A percentile compares a stretch with the other conserved stretches of the same genome.
phyloP scores from a whole-genome alignment of 2,888 invertebrate species.

The Papilio demoleus region DNA sequence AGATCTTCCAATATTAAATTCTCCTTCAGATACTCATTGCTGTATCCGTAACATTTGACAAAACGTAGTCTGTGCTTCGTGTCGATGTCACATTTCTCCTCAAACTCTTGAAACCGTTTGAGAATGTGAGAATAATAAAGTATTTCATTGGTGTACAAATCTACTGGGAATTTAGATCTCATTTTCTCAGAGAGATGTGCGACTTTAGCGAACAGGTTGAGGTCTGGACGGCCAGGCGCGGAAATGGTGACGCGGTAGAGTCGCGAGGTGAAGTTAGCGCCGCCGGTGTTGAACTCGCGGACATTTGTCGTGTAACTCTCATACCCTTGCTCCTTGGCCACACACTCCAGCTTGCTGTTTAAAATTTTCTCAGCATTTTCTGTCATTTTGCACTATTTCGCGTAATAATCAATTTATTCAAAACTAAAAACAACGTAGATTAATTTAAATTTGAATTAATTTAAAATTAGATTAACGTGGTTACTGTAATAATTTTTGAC shows the following conservation, averaged over 20 bases:
- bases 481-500: background rate
- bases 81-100: conserved; percentile 47
- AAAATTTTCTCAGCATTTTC: conserved; percentile 43
- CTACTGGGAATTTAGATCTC: conserved; percentile 38
- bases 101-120: conserved; percentile 46
- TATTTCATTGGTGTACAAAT: conserved; percentile 47
- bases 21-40: conserved; percentile 45
- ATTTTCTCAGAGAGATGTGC: conserved; percentile 47
- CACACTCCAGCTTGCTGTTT: conserved; percentile 46
- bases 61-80: conserved; percentile 50
- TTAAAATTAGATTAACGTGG: background rate
- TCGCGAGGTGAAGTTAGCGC: conserved; percentile 59
- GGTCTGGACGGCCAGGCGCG: conserved; percentile 46
- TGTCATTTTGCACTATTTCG: conserved; percentile 1
- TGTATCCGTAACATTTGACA: conserved; percentile 47
- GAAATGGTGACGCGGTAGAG: conserved; percentile 52
- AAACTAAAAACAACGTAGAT: too few relatives aligned
- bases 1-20: conserved; percentile 53
- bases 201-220: conserved; percentile 46
- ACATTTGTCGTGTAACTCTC: conserved; percentile 48
- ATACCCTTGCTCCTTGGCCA: conserved; percentile 52
- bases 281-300: conserved; percentile 52
- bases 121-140: conserved; percentile 47
- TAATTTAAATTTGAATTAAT: background rate
- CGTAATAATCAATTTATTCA: too few relatives aligned